A percentile compares a stretch with the other conserved stretches of the same genome.
These are phyloP conservation scores for Ditula angustiorana DNA, from an alignment of 2,888 invertebrate species.

Conservation along the genomic window DNA sequence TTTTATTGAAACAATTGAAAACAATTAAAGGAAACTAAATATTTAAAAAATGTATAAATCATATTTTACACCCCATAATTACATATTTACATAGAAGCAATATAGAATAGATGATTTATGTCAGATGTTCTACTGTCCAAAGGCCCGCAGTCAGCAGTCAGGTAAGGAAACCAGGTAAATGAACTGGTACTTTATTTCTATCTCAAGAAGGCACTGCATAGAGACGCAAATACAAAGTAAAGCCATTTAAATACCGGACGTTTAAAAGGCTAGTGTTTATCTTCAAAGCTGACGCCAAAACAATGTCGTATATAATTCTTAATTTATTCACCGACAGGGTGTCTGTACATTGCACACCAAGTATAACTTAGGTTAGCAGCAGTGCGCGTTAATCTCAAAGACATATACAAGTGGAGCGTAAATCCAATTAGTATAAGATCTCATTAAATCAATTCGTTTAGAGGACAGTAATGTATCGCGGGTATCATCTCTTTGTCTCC, in stretches of 20 bases:
- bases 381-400: slow-evolving; percentile 62
- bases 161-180: slow-evolving; percentile 7
- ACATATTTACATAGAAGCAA: too few relatives aligned
- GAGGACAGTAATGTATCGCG: slow-evolving; percentile 75
- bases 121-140: neutral
- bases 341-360: slow-evolving; percentile 48
- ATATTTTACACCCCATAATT: too few relatives aligned
- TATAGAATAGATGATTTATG: too few relatives aligned
- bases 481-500: slow-evolving; percentile 73
- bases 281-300: slow-evolving; percentile 57
- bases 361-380: slow-evolving; percentile 58
- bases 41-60: too few relatives aligned
- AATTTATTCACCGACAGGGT: slow-evolving; percentile 66
- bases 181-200: neutral
- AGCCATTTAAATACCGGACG: slow-evolving; percentile 36
- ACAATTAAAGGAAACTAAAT: too few relatives aligned
- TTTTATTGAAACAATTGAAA: too few relatives aligned
- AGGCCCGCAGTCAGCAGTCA: neutral
- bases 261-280: slow-evolving; percentile 58
- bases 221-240: slow-evolving; percentile 19
- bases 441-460: slow-evolving; percentile 81
- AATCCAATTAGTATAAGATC: slow-evolving; percentile 81
- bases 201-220: slow-evolving; percentile 13
- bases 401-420: slow-evolving; percentile 69
- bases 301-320: slow-evolving; percentile 66